Base-by-base conservation (phyloP, 2,113 vertebrate genomes). In the Myotis brandtii region DNA sequence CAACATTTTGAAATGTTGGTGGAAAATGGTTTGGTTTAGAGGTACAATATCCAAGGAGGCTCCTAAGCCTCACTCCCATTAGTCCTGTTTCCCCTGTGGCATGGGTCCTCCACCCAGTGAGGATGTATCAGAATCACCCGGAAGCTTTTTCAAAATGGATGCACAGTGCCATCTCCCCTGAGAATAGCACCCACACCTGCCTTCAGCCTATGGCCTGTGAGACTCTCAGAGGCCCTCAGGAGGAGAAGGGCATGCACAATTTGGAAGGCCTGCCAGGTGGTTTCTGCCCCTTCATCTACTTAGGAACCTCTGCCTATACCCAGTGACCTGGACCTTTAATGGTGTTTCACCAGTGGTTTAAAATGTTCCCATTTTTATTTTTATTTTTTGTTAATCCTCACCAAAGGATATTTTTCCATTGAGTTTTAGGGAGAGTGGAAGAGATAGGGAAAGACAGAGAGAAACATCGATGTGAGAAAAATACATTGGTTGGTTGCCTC, bases 221-320 rank as follows among this genome's bases (percentile, higher is more conserved):
- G 77, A 54, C 11, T 6, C 14, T 7, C 14, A 34, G 52, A 59
- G 40, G 20, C 50, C 12, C 2, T 0, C 10, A 7, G 25, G 32
- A 82, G 6, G 43, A 66, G 12, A 50, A 76, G 14, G 6, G 12
- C 5, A 0, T 0, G 2, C 4, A n/a, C 20, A 16, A 17, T 30
- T 25, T n/a, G 11, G 40, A 81, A 80, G 27, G 23, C 7, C 67
- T 32, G 12, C 8, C 17, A 7, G 46, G 34, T 4, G n/a, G 64
- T 7, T 62, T 27, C 23, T 11, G 9, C 12, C n/a, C 54, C 66
- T 67, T 88, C n/a, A 30, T 30, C 70, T 79, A 34, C 30, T 54
- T 17, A 43, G 69, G 5, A 59, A 52, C 43, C 18, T 12, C 30
- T 21, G 46, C 37, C 54, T 17, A 43, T 18, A 67, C 12, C 46